A percentile compares a stretch with the other conserved stretches of the same genome.
Conservation (phyloP, 2,888 invertebrate species). For the Drosophila seclusa region DNA sequence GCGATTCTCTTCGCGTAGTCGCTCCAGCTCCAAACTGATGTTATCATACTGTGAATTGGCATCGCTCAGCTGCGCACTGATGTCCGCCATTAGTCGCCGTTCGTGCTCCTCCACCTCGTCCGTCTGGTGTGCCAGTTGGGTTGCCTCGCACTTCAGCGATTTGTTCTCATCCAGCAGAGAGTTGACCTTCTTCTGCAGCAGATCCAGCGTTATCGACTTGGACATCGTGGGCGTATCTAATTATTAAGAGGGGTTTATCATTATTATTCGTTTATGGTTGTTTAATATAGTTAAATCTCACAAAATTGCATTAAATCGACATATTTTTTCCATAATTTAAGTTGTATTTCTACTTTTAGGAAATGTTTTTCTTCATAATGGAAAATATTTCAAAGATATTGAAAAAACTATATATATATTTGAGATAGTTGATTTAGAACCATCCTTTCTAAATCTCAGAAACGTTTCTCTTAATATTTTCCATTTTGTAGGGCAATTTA, state of each 20-base stretch:
- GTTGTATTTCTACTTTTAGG: no score
- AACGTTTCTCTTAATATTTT: neutral
- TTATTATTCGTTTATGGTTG: neutral
- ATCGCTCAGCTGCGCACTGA: conserved; percentile 89
- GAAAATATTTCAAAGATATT: no score
- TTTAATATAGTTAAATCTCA: neutral
- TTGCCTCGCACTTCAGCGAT: conserved; percentile 92
- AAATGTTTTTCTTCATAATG: no score
- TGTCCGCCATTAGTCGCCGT: conserved; percentile 93
- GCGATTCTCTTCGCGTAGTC: conserved; percentile 92
- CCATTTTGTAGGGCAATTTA: neutral
- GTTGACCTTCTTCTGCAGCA: conserved; percentile 93
- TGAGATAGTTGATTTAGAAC: no score
- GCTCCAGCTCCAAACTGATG: conserved; percentile 88
- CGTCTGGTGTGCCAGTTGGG: conserved; percentile 92
- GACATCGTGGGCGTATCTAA: conserved; percentile 87
- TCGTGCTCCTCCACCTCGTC: conserved; percentile 96
- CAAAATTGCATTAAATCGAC: neutral
- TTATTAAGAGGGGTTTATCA: neutral
- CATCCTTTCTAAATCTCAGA: neutral
- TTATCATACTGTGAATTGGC: conserved; percentile 83
- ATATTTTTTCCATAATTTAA: neutral
- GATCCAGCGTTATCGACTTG: conserved; percentile 90
- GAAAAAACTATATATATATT: no score
- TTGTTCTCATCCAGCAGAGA: conserved; percentile 96